Evolutionary conservation across 2,888 invertebrate species (phyloP).

Genomic region (Dichetophora obliterata): DNA sequence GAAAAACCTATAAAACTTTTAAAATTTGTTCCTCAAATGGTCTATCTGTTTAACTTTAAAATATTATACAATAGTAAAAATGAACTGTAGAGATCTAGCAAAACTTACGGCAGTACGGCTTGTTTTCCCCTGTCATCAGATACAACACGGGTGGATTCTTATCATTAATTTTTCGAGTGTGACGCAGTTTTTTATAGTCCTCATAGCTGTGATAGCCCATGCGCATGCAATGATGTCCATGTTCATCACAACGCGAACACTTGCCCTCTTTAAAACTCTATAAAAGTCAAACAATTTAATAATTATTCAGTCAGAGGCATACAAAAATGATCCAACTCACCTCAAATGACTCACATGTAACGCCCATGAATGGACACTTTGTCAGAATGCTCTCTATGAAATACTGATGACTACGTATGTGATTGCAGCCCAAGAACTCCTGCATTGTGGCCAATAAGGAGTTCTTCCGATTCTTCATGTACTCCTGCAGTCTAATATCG

Average conservation of each 20-base stretch:
- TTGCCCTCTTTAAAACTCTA: conserved; percentile 77
- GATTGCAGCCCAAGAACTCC: conserved; percentile 82
- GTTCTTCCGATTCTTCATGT: conserved; percentile 74
- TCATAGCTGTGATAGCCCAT: conserved; percentile 77
- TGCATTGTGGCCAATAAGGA: conserved; percentile 75
- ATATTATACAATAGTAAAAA: background rate
- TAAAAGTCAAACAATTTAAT: background rate
- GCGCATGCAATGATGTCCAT: conserved; percentile 77
- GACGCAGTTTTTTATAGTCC: conserved; percentile 72
- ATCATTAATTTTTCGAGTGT: conserved; percentile 70
- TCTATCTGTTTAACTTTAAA: no score
- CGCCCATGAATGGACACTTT: conserved; percentile 81
- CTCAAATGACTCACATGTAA: conserved; percentile 84
- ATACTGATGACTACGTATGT: conserved; percentile 85
- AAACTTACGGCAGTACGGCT: conserved; percentile 83
- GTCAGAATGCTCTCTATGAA: conserved; percentile 87
- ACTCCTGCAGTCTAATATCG: conserved; percentile 74
- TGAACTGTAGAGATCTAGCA: no score
- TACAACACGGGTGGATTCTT: conserved; percentile 74
- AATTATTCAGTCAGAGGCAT: background rate
- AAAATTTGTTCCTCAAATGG: no score
- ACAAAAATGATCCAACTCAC: conserved; percentile 66
- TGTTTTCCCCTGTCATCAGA: conserved; percentile 77
- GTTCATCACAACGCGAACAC: conserved; percentile 78
- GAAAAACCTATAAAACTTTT: no score